Evolutionary conservation across 23 tunicate species (phyloP), one percentile per base, ranked within the genome.

Genomic region (Styela clava): DNA sequence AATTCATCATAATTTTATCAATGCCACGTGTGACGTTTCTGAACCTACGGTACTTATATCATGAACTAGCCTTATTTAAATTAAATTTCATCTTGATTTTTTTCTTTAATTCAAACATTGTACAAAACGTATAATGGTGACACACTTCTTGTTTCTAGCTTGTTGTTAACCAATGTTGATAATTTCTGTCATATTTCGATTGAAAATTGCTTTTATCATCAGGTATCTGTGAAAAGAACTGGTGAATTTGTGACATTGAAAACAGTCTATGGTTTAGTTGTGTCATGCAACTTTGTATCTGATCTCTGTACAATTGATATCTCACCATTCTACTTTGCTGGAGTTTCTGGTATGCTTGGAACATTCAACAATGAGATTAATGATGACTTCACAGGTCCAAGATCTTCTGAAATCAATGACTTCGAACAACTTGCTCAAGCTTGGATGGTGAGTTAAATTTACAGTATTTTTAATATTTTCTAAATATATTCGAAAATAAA

Each of bases 391-490:
- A 87, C 68, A 24, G 28, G 77, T 3, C 92, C 88, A 31, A 34
- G 83, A n/a, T 69, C 34, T 24, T 62, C 28, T 2, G 30, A 19
- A 18, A 32, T 79, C 32, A 26, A 22, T 22, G 73, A 76, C 44
- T 63, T 82, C 9, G 77, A 61, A 30, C 74, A 69, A 36, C 61
- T 92, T 73, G 97, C 88, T 1, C 35, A 91, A 31, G 69, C 83
- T 22, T 92, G 97, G 97, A 90, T 88, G 92, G 97, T 92, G 70
- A 68, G 84, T n/a, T n/a, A n/a, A n/a, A n/a, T 69, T 69, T n/a
- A n/a, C n/a, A n/a, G n/a, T n/a, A n/a, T n/a, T n/a, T n/a, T n/a
- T n/a, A n/a, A 19, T 61, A 21, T 61, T 61, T 61, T 61, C 20
- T 19, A 21, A 61, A 61, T 19, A 61, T 19, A 61, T 21, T 19